phyloP scores from a whole-genome alignment of 2,888 invertebrate genomes.

The Lamellibrachia columna region DNA sequence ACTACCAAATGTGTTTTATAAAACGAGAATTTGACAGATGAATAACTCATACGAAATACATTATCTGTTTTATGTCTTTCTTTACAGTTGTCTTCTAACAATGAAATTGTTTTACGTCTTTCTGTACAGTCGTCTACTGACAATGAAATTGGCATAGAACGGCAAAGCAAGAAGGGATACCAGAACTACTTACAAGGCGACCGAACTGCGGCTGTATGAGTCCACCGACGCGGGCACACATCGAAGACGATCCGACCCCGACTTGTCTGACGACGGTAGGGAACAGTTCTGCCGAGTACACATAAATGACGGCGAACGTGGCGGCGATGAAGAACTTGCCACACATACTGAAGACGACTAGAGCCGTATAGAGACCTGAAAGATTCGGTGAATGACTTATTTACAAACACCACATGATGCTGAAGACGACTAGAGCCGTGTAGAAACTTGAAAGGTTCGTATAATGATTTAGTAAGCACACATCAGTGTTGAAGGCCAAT shows the following conservation, averaged over 20 bases:
- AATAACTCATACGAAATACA: too few species aligned
- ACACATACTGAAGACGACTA: constrained; percentile 27
- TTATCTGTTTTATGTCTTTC: too few species aligned
- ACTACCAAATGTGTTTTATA: too few species aligned
- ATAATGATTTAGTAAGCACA: too few species aligned
- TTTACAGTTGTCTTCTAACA: too few species aligned
- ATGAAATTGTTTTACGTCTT: too few species aligned
- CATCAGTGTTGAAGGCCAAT: too few species aligned
- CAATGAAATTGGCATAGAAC: background rate
- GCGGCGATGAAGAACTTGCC: constrained; percentile 37
- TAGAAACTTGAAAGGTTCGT: too few species aligned
- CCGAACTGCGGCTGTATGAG: constrained; percentile 33
- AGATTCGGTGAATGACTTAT: background rate
- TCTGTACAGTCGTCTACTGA: too few species aligned
- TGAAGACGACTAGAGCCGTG: too few species aligned
- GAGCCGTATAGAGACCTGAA: constrained; percentile 23
- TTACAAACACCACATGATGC: background rate
- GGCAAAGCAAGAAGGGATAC: background rate
- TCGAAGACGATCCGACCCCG: constrained; percentile 34
- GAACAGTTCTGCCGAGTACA: constrained; percentile 40
- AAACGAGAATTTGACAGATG: too few species aligned
- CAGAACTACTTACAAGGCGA: constrained; percentile 23
- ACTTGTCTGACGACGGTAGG: constrained; percentile 40
- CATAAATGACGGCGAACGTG: constrained; percentile 36
- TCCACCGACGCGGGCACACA: constrained; percentile 33